Evolutionary conservation across 2,113 vertebrate genomes (phyloP).

Genomic region (Psilopogon haemacephalus): DNA sequence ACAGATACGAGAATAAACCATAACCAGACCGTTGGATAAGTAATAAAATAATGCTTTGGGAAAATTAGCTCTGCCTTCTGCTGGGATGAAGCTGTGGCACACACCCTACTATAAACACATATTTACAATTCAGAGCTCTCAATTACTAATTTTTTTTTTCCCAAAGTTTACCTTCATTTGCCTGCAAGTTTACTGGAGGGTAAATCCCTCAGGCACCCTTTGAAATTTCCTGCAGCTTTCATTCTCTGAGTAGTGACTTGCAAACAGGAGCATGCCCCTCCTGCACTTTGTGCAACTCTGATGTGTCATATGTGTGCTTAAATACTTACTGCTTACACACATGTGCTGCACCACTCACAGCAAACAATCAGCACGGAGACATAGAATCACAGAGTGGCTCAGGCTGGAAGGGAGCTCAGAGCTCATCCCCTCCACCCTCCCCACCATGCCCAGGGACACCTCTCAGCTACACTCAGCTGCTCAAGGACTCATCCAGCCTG

Average conservation of each 20-base stretch:
- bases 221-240: background rate
- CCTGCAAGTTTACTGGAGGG: background rate
- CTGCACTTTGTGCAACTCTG: background rate
- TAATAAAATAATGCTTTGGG: background rate
- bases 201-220: background rate
- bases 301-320: background rate
- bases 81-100: background rate
- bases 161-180: background rate
- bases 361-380: background rate
- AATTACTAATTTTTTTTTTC: background rate
- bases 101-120: background rate
- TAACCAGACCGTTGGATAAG: fast-evolving
- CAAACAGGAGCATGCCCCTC: background rate
- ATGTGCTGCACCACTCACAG: background rate
- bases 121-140: background rate
- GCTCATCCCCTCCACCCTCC: too few relatives aligned
- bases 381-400: too few relatives aligned
- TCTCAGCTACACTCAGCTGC: too few relatives aligned
- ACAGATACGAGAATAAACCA: background rate
- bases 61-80: background rate
- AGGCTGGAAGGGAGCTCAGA: too few relatives aligned
- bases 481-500: too few relatives aligned
- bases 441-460: too few relatives aligned
- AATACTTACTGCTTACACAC: background rate
- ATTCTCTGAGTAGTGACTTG: background rate